A percentile compares a stretch with the other conserved stretches of the same genome.
Evolutionary conservation across 30 jellyfish, hydroid and myxozoan species (phyloP).

Genomic region (Sanderia malayensis): DNA sequence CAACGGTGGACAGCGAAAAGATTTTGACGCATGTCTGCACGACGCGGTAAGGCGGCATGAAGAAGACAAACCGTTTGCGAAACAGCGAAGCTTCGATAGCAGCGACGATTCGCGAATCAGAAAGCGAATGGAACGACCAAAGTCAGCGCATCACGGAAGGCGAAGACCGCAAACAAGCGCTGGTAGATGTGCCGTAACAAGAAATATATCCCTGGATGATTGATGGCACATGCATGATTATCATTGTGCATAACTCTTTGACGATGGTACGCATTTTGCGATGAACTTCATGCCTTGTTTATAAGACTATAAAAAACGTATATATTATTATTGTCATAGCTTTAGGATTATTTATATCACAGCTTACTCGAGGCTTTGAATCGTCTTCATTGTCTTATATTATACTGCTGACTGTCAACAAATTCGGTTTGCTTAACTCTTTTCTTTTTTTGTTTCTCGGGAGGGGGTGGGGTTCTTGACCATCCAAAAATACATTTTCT

Average conservation of each 20-base stretch:
- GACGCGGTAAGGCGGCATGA: slow-evolving; percentile 31
- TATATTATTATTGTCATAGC: too few species aligned
- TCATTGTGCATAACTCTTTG: not conserved
- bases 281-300: too few species aligned
- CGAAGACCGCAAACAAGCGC: slow-evolving; percentile 23
- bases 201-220: slow-evolving; percentile 7
- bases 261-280: not conserved
- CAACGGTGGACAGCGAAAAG: slow-evolving; percentile 11
- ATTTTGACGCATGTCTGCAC: slow-evolving; percentile 42
- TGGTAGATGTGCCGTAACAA: slow-evolving; percentile 1
- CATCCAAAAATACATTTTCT: too few species aligned
- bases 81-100: not conserved
- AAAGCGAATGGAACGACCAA: slow-evolving; percentile 23
- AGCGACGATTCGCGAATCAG: slow-evolving; percentile 10
- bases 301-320: too few species aligned
- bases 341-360: too few species aligned
- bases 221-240: not conserved
- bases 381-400: too few species aligned
- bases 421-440: too few species aligned
- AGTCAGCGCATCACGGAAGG: slow-evolving; percentile 19
- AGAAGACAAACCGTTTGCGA: slow-evolving; percentile 31
- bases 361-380: too few species aligned
- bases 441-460: too few species aligned
- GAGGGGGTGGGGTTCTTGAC: too few species aligned
- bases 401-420: too few species aligned